Evolutionary conservation across 1,140 invertebrate genomes (phyloP).

Genomic region (Rhizoglyphus robini): DNA sequence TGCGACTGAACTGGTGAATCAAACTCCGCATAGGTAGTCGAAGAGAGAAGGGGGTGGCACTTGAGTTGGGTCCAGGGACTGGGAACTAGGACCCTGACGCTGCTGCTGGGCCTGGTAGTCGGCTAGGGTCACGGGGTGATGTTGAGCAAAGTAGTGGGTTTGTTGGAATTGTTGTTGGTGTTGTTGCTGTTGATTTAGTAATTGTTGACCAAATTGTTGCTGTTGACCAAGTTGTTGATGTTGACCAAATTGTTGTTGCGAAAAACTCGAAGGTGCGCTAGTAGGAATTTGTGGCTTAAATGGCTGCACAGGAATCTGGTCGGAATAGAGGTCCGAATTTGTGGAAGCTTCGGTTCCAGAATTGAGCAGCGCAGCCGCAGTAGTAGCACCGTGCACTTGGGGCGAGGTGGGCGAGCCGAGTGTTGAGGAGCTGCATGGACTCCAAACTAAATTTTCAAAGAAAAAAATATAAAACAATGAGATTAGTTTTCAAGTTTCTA

Average conservation of each 20-base stretch:
- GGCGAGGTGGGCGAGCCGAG: no score
- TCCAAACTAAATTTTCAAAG: background rate
- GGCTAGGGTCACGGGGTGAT: background rate
- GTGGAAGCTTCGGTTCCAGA: background rate
- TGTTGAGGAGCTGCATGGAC: background rate
- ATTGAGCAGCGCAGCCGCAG: background rate
- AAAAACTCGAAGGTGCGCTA: background rate
- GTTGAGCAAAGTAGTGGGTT: background rate
- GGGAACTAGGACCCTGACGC: background rate
- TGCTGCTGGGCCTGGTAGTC: background rate
- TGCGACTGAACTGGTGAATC: background rate
- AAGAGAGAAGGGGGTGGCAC: slow-evolving; percentile 1
- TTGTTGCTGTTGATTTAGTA: background rate
- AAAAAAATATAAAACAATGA: slow-evolving; percentile 5
- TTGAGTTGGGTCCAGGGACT: background rate
- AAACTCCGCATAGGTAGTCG: background rate
- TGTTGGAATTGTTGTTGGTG: background rate
- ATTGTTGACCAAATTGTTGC: background rate
- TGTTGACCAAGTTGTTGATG: background rate
- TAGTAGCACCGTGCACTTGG: background rate
- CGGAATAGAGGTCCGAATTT: background rate
- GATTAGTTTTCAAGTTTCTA: no score
- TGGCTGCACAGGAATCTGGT: background rate
- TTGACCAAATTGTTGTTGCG: background rate
- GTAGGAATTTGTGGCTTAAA: background rate